Percentiles rank a stretch among this genome's conserved stretches.
Evolutionary conservation across 2,888 invertebrate genomes (phyloP).

Genomic region (Diachrysia chrysitis): DNA sequence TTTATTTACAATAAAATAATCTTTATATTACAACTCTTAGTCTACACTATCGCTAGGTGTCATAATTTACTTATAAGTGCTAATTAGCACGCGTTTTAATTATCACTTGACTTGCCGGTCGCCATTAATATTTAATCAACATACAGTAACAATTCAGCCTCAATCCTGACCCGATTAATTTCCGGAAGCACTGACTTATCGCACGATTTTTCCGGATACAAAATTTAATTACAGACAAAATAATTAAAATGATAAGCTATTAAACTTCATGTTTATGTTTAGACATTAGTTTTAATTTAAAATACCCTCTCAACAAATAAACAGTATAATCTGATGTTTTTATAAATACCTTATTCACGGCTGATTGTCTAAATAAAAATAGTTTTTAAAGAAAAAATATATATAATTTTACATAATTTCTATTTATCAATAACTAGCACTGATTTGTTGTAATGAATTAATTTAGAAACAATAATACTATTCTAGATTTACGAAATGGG

Average conservation of each 20-base stretch:
- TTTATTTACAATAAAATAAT: slow-evolving; percentile 75
- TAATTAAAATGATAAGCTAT: too few species aligned
- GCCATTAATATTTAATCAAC: not conserved
- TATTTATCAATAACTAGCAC: not conserved
- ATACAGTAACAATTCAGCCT: slow-evolving; percentile 29
- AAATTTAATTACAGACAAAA: too few species aligned
- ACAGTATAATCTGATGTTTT: not conserved
- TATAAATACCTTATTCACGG: not conserved
- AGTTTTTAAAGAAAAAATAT: not conserved
- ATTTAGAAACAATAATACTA: not conserved
- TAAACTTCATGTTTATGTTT: too few species aligned
- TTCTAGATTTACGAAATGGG: not conserved
- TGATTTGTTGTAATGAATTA: not conserved
- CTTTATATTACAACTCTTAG: slow-evolving; percentile 67
- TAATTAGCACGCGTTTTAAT: slow-evolving; percentile 15
- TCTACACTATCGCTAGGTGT: slow-evolving; percentile 51
- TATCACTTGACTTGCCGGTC: slow-evolving; percentile 34
- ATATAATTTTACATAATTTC: not conserved
- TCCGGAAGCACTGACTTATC: not conserved
- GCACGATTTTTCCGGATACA: not conserved
- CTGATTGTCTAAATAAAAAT: not conserved
- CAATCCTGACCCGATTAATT: slow-evolving; percentile 8
- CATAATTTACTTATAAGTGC: slow-evolving; percentile 43
- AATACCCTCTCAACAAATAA: not conserved
- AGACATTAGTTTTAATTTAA: too few species aligned